Base-by-base conservation (phyloP, 2,888 invertebrate species). In the Pteria penguin region DNA sequence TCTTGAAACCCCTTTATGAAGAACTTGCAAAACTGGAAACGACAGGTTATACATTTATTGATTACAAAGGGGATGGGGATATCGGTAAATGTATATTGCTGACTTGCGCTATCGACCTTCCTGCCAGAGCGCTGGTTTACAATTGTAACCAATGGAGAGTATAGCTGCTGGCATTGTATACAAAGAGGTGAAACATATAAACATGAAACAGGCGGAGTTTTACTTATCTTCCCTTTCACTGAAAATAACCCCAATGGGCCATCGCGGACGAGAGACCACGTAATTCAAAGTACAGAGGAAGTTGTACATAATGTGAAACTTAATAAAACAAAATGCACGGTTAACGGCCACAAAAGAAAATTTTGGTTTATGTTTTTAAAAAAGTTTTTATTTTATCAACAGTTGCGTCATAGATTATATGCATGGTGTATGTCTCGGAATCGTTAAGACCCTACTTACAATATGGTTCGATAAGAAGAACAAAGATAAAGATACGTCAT, bases 391-490 rank as follows among this genome's bases (percentile, higher is more conserved):
- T n/a, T n/a, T n/a, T n/a, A n/a, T n/a, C n/a, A 54, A 65, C 18
- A 8, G 67, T 14, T 60, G 57, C n/a, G 32, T 27, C 18, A 72
- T 72, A 32, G 76, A 76, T 60, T 72, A 76, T 31, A 76, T 76
- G 76, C 72, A 72, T 33, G 18, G 22, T 27, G 52, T 67, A 22
- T 62, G 22, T 29, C 54, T 68, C 4, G 76, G 76, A 33, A n/a
- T 66, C n/a, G 26, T 29, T 14, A 1, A 29, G 4, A n/a, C 72
- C 4, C 18, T 76, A n/a, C 18, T 76, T 18, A 57, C 33, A 18
- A 18, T 76, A 1, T 76, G 72, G 72, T 72, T 76, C 60, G 18
- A 18, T 18, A 71, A 60, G 31, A 33, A 60, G 33, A 65, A 72
- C 4, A 58, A 67, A 29, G 18, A 55, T 4, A 29, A 66, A 54